Base-by-base conservation (phyloP, 2,113 vertebrate genomes). In the Tinamus guttatus region DNA sequence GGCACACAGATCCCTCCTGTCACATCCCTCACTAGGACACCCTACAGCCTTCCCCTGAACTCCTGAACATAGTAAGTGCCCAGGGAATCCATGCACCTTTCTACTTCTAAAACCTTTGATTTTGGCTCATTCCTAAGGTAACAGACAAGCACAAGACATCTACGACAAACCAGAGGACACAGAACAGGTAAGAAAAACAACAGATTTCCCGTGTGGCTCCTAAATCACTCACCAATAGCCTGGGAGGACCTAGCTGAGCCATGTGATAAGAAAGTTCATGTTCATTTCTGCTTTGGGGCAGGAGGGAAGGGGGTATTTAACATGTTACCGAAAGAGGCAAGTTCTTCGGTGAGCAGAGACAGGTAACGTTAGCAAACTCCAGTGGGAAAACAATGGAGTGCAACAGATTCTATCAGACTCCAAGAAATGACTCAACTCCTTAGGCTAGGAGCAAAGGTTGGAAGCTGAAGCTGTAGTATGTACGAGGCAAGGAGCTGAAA, bases 91-190 rank as follows among this genome's bases (percentile, higher is more conserved):
- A 21, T 30, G n/a, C 43, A 9, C n/a, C 58, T 87, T 34, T 62
- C 34, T n/a, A 0, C 63, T 40, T 58, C 54, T 92, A 51, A 94
- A 81, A 5, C 22, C n/a, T 86, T 58, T 79, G 60, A 8, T 85
- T 92, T 78, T 92, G 56, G 7, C 32, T 94, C 28, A 2, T 90
- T 84, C 60, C 38, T 60, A 91, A 96, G 95, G 96, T 69, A 63
- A 15, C 62, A 51, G 52, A 40, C 19, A 62, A 87, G 79, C 56
- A 93, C 85, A 93, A 47, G 11, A 71, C 82, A 58, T 3, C 56
- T 62, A 34, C 36, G 82, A 75, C 11, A 77, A 69, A 43, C 1
- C 87, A 85, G 73, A 77, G 17, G 40, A 38, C 73, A 16, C 2
- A 87, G 56, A 60, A 24, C 64, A 75, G 94, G 96, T 97, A 88